A percentile compares a stretch with the other conserved stretches of the same genome.
Evolutionary conservation across 2,888 invertebrate species (phyloP).

Genomic region (Xiphydria camelus): DNA sequence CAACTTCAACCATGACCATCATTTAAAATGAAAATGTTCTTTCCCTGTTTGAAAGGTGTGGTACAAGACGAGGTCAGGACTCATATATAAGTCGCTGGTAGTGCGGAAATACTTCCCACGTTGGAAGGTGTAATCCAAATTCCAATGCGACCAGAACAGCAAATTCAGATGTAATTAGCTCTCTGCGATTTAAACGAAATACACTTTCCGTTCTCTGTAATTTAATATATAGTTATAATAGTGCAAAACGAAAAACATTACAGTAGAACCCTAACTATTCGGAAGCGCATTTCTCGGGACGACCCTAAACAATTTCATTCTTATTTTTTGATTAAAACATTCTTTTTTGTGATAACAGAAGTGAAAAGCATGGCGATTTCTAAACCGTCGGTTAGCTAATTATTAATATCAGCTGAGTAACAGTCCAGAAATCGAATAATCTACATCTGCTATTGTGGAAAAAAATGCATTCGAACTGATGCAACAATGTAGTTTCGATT

Average conservation of each 20-base stretch:
- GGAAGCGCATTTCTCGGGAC: no score
- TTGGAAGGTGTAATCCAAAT: constrained; percentile 90
- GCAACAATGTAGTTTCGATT: no score
- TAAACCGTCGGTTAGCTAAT: no score
- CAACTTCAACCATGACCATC: no score
- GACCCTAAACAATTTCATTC: no score
- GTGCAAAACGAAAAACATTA: constrained; percentile 1
- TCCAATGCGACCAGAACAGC: constrained; percentile 92
- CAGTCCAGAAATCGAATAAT: constrained; percentile 18
- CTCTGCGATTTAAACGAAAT: constrained; percentile 88
- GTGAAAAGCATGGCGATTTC: no score
- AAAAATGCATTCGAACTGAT: no score
- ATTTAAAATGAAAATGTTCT: constrained; percentile 24
- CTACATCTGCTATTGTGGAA: no score
- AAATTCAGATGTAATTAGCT: constrained; percentile 89
- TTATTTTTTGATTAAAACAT: no score
- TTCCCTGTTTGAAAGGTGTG: constrained; percentile 20
- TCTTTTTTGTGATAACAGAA: background rate
- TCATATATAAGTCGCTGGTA: constrained; percentile 93
- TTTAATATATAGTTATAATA: constrained; percentile 3
- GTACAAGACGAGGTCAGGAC: constrained; percentile 68
- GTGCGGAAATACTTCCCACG: constrained; percentile 90
- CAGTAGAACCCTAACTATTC: background rate
- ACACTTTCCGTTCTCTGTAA: constrained; percentile 85
- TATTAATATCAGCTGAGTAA: background rate